Conservation (phyloP, 2,113 vertebrate genomes). For the Rostratula benghalensis region DNA sequence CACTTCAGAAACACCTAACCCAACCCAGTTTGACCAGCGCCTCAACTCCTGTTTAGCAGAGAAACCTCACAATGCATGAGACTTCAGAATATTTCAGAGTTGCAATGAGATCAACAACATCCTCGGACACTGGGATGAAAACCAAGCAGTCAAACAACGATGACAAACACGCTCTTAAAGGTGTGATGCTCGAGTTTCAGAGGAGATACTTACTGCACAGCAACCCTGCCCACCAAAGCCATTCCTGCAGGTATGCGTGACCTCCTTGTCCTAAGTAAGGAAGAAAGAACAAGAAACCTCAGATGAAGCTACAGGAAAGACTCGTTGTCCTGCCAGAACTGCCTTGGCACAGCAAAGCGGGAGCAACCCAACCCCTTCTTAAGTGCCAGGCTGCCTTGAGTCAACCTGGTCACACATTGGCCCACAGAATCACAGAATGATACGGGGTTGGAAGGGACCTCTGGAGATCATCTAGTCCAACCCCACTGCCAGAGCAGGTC, state of each 20-base stretch:
- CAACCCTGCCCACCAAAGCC: constrained; percentile 88
- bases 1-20: neutral
- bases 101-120: neutral
- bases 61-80: neutral
- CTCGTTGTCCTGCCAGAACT: neutral
- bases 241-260: constrained; percentile 84
- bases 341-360: neutral
- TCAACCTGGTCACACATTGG: accelerated
- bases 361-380: neutral
- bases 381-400: neutral
- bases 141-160: neutral
- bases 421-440: neutral
- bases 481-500: too few species aligned
- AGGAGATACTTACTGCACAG: constrained; percentile 83
- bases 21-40: neutral
- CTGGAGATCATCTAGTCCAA: too few species aligned
- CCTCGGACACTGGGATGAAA: neutral
- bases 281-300: neutral
- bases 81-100: neutral
- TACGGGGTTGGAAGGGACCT: too few species aligned
- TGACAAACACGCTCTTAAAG: accelerated
- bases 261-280: constrained; percentile 80
- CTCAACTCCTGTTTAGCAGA: neutral
- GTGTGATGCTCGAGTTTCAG: neutral
- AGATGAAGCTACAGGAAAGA: neutral